phyloP scores from a whole-genome alignment of 1,140 invertebrate species.

The Macrobrachium rosenbergii region DNA sequence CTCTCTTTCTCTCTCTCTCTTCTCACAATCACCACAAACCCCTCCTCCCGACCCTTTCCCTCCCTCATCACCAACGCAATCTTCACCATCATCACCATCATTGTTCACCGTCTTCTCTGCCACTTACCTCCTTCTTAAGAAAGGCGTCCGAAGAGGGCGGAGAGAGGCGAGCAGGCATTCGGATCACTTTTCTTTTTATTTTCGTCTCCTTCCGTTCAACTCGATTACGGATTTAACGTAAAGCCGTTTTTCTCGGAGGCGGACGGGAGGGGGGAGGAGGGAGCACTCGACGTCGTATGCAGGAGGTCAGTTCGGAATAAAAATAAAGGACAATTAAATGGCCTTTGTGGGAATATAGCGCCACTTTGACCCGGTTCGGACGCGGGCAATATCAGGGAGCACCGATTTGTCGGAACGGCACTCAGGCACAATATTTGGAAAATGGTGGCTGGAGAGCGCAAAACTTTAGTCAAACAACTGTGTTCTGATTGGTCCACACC shows the following conservation, averaged over 20 bases:
- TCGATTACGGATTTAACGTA: not conserved
- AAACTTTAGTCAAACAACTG: conserved; percentile 65
- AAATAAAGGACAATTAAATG: too few relatives aligned
- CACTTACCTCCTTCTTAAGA: conserved; percentile 50
- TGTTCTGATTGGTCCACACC: conserved; percentile 63
- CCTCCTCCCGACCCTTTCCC: not conserved
- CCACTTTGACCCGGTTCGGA: conserved; percentile 44
- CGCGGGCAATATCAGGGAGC: conserved; percentile 57
- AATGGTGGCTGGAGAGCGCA: conserved; percentile 64
- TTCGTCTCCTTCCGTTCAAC: not conserved
- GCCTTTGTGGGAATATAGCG: too few relatives aligned
- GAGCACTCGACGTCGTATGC: too few relatives aligned
- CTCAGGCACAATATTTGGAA: conserved; percentile 59
- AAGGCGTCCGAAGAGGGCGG: conserved; percentile 12
- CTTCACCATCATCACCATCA: conserved; percentile 30
- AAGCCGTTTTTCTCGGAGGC: too few relatives aligned
- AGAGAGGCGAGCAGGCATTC: not conserved
- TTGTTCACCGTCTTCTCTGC: conserved; percentile 27
- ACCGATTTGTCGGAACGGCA: conserved; percentile 46
- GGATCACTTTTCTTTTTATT: not conserved
- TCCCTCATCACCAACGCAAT: not conserved
- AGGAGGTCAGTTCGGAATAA: too few relatives aligned
- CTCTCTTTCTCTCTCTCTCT: conserved; percentile 11
- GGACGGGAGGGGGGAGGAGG: too few relatives aligned
- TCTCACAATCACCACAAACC: too few relatives aligned